Evolutionary conservation across 2,888 invertebrate genomes (phyloP), one percentile per base, ranked within the genome.

Genomic region (Melitaea athalia): DNA sequence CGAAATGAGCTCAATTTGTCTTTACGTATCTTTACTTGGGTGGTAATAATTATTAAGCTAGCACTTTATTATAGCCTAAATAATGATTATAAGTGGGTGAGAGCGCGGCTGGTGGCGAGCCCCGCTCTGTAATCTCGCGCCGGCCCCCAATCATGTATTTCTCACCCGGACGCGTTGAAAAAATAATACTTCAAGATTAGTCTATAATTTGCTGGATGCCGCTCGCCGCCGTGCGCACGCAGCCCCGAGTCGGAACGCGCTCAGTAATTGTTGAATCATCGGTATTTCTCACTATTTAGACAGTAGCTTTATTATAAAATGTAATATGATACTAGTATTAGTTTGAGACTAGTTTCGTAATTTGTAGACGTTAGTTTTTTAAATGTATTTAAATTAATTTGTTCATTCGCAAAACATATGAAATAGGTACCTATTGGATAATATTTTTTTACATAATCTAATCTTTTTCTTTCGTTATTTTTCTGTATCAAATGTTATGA

Each of bases 161-260:
- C 92, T 92, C 92, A 92, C 92, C 91, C 91, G 84, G 76, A 84
- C 89, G 92, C 89, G 92, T 88, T 92, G 91, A 92, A 92, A 92
- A 92, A 92, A 92, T 92, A 90, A 92, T 91, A 89, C 87, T 84
- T 81, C 79, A 85, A 86, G 87, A 87, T 90, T 92, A 85, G 91
- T 91, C 92, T 92, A 91, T 92, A 92, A 92, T 92, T 92, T 92
- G 86, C 85, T 79, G 85, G 83, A 81, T 82, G 89, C 91, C 91
- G 91, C 86, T 78, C 79, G 78, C 74, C 77, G 63, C 61, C 77
- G 77, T 76, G 75, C 76, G 78, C 76, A 70, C 76, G 71, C 76
- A 72, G 75, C 75, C 76, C 68, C 55, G 47, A 59, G 63, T 59
- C 47, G 11, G 43, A 60, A 42, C 53, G 47, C 55, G 67, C 69